phyloP scores from a whole-genome alignment of 2,888 invertebrate species.

The Sminthurides aquaticus region DNA sequence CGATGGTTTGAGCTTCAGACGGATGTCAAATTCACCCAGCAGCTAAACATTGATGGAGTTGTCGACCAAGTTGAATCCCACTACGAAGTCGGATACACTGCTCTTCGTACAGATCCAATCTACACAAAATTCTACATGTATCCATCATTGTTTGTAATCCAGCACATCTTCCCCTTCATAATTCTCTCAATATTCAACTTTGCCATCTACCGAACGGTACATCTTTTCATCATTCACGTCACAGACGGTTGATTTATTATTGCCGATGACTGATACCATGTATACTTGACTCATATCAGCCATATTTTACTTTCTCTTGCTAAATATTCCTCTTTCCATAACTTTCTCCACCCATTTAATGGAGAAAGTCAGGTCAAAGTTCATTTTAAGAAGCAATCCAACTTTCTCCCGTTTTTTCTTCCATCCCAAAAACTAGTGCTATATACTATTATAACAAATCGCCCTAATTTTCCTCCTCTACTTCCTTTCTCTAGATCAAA shows the following conservation, averaged over 20 bases:
- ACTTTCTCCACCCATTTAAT: too few species aligned
- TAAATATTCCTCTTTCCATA: too few species aligned
- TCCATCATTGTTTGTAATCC: constrained; percentile 34
- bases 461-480: too few species aligned
- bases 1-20: constrained; percentile 46
- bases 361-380: background rate
- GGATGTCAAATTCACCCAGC: constrained; percentile 5
- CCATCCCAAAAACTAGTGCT: too few species aligned
- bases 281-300: too few species aligned
- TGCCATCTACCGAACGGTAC: constrained; percentile 37
- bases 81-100: constrained; percentile 33
- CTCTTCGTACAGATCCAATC: constrained; percentile 24
- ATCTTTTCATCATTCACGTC: too few species aligned
- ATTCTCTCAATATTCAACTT: constrained; percentile 36
- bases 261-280: too few species aligned
- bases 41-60: background rate
- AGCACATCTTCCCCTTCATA: constrained; percentile 37
- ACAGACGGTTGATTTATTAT: background rate
- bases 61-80: constrained; percentile 7
- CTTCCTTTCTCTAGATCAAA: constrained; percentile 21
- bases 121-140: constrained; percentile 38
- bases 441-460: too few species aligned
- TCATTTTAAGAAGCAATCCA: too few species aligned
- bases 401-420: too few species aligned
- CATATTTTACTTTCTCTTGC: too few species aligned